Percentiles rank a stretch among this genome's conserved stretches.
phyloP scores from a whole-genome alignment of 2,113 vertebrate species.

The Carollia perspicillata region DNA sequence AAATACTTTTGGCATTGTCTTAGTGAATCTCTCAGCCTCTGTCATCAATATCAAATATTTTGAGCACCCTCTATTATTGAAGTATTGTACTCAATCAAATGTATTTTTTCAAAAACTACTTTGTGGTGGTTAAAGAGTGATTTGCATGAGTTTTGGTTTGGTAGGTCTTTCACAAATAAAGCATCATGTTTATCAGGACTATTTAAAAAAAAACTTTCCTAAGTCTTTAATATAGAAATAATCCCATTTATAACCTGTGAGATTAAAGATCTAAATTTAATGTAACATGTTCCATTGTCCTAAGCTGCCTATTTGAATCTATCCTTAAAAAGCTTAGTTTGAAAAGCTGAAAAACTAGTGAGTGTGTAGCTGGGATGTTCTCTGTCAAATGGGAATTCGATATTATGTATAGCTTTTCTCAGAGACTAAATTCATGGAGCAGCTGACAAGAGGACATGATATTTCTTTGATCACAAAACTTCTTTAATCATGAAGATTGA shows the following conservation, averaged over 20 bases:
- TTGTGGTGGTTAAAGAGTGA: background rate
- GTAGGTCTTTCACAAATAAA: slow-evolving; percentile 15
- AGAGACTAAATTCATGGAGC: slow-evolving; percentile 1
- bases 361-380: background rate
- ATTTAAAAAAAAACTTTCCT: slow-evolving; percentile 21
- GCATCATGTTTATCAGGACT: background rate
- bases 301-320: slow-evolving; percentile 22
- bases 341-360: slow-evolving; percentile 36
- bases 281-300: background rate
- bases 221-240: slow-evolving; percentile 18
- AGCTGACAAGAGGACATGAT: slow-evolving; percentile 19
- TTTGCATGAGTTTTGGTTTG: slow-evolving; percentile 17
- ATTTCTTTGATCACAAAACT: slow-evolving; percentile 42
- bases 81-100: background rate
- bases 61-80: background rate
- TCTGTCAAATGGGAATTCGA: slow-evolving; percentile 47
- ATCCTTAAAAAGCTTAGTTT: background rate
- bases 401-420: background rate
- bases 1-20: background rate
- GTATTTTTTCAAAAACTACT: background rate
- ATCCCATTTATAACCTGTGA: background rate
- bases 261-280: slow-evolving; percentile 16
- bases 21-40: background rate
- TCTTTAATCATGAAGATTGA: background rate
- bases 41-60: slow-evolving; percentile 9